Evolutionary conservation across 1,140 invertebrate genomes (phyloP), one percentile per base, ranked within the genome.

Genomic region (Heliconius melpomene): DNA sequence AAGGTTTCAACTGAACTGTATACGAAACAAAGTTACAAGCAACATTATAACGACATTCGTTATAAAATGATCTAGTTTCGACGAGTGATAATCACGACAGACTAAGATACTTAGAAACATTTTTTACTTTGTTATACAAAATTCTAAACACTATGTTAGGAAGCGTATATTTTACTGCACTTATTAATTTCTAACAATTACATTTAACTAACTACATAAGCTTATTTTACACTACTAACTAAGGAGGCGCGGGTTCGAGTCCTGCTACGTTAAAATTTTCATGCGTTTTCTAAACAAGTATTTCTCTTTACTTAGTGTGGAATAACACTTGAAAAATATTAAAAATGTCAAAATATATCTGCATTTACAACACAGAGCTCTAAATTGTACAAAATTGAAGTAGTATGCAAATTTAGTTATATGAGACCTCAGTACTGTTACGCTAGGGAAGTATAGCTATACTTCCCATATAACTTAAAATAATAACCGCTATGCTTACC

Each of bases 401-500:
- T 23, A 23, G n/a, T 57, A 57, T 23, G n/a, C n/a, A 57, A 57
- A 57, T 57, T 11, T 23, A 23, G n/a, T 57, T 23, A 57, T 5
- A 57, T n/a, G 23, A 57, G 7, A 52, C 7, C 7, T 52, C 0
- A 20, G 6, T 52, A 52, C 50, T 7, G 50, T 52, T 52, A 20
- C 16, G 2, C 18, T 46, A 23, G n/a, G 1, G 3, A 46, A 46
- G 13, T 46, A 46, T 46, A 46, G 40, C 13, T 16, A 16, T 3
- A 23, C 29, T 32, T 32, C 29, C 29, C 29, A 32, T 57, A 66
- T 29, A 29, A 66, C 23, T 29, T 66, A 66, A 52, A 66, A 66
- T 66, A 66, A 66, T 66, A 66, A 66, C 60, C 60, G 60, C 60
- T 29, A 66, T 11, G 60, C 16, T 66, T 66, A 66, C 60, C 11